Conservation (phyloP, 2,113 vertebrate species). For the Lepus americanus region DNA sequence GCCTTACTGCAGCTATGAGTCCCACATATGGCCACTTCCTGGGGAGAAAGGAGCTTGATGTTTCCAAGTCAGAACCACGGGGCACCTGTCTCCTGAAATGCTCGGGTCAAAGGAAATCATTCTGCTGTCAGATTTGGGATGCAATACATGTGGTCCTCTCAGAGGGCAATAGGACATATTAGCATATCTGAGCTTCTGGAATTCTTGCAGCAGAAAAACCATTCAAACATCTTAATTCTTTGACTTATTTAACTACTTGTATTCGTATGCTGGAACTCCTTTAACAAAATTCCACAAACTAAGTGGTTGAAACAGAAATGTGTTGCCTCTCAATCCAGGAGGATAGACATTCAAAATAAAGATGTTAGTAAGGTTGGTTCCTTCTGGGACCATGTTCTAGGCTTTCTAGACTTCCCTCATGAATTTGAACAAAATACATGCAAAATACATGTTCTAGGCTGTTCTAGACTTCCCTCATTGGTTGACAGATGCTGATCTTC, state of each 20-base stretch:
- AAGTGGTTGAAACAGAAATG: neutral
- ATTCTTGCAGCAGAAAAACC: neutral
- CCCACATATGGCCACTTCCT: neutral
- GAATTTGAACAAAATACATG: too few species aligned
- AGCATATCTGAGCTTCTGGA: neutral
- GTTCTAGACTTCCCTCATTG: neutral
- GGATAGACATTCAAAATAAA: neutral
- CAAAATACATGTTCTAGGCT: too few species aligned
- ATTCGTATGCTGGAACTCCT: neutral
- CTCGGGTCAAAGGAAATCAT: neutral
- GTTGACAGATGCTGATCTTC: neutral
- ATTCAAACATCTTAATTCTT: neutral
- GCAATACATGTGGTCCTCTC: neutral
- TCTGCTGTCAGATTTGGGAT: neutral
- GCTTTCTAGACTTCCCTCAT: too few species aligned
- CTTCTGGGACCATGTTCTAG: neutral
- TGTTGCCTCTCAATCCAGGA: neutral
- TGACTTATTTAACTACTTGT: neutral
- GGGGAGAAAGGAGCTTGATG: neutral
- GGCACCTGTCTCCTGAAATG: neutral
- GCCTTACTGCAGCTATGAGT: neutral
- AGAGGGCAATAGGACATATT: accelerated
- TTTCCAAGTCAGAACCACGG: neutral
- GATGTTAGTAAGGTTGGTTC: neutral
- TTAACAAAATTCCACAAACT: neutral